Evolutionary conservation across 1,140 invertebrate species (phyloP), one percentile per base, ranked within the genome.

Genomic region (Pemphigus obesinymphae): DNA sequence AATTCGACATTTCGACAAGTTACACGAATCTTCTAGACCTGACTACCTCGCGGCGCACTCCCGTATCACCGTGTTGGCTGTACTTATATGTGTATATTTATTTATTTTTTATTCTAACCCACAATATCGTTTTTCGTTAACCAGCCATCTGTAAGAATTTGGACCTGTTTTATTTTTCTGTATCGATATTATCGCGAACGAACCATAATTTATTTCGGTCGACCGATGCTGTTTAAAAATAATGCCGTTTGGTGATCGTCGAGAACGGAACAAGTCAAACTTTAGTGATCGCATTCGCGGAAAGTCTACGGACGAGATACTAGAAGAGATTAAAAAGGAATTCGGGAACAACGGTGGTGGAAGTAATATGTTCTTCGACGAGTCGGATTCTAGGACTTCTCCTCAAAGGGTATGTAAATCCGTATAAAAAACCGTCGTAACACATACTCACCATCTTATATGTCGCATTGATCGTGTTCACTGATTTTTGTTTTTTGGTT

Each of bases 261-360:
- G 82, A 23, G 81, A 83, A 50, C 84, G 84, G 82, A 83, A 85
- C 50, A 84, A 68, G 58, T 83, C 84, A 20, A 84, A 82, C 31
- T 82, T 84, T 23, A 84, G 84, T 70, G 84, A 85, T n/a, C 82
- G 84, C 29, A 73, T 84, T 66, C 83, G 84, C 48, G 84, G 84
- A 34, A 84, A 83, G 17, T 82, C 83, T 31, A 80, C 84, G 2
- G 84, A 85, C 82, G 83, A 84, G 72, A 83, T 84, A 58, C 76
- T 85, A 8, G 82, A 84, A 72, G 84, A 84, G 20, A 75, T 85
- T 40, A 83, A 81, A 50, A 82, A 83, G 26, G 37, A 84, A 29
- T 61, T 85, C 8, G 70, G 43, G 13, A 80, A 80, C 55, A 80
- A 43, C 10, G 72, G 83, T 58, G 70, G 82, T 58, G 70, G 82